Evolutionary conservation across 2,113 vertebrate genomes (phyloP).

Genomic region (Gopherus evgoodei): DNA sequence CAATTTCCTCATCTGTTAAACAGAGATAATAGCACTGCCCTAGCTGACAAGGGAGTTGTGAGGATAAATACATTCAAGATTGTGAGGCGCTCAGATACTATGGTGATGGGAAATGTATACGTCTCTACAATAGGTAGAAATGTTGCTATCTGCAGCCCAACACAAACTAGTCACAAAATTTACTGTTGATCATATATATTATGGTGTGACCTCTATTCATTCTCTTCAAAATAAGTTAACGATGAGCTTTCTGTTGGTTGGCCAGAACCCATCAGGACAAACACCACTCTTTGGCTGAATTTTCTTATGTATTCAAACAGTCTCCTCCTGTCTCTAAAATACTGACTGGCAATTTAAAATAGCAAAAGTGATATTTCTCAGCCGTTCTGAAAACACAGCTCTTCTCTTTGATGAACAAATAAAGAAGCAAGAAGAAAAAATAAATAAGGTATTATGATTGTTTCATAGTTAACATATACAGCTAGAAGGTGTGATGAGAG

Average conservation of each 20-base stretch:
- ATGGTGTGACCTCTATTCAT: not conserved
- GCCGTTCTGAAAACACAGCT: slow-evolving; percentile 14
- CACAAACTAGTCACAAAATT: not conserved
- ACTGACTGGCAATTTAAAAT: slow-evolving; percentile 38
- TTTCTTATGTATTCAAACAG: not conserved
- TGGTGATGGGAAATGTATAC: not conserved
- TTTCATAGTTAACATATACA: not conserved
- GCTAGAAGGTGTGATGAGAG: not conserved
- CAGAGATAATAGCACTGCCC: not conserved
- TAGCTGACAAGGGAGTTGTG: not conserved
- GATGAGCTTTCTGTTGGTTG: not conserved
- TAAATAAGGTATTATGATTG: slow-evolving; percentile 27
- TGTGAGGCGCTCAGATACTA: not conserved
- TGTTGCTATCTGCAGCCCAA: slow-evolving; percentile 14
- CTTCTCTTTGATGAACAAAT: slow-evolving; percentile 43
- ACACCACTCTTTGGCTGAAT: not conserved
- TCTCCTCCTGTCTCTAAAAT: slow-evolving; percentile 13
- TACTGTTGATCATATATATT: not conserved
- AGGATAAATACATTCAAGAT: not conserved
- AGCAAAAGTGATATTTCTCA: slow-evolving; percentile 7
- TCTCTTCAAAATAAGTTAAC: slow-evolving; percentile 21
- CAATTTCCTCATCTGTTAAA: not conserved
- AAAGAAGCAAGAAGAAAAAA: slow-evolving; percentile 22
- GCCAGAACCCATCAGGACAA: not conserved
- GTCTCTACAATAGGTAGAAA: not conserved